Conservation (phyloP, 2,797 vertebrate genomes). For the Brachyalestes nurse region DNA sequence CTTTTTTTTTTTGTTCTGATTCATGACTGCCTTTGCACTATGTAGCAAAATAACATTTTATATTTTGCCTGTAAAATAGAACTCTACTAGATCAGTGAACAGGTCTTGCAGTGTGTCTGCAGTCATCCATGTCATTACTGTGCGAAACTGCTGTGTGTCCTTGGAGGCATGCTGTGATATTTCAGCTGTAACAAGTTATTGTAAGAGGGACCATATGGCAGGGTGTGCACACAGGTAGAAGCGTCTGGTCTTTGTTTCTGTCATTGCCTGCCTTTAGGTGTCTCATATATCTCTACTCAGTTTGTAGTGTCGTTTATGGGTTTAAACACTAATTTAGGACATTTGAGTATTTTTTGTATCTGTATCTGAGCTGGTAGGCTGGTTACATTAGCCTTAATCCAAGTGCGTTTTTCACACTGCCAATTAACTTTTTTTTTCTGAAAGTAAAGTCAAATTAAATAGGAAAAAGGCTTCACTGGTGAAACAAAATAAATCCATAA, state of each 20-base stretch:
- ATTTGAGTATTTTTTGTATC: too few species aligned
- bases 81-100: not conserved
- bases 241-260: not conserved
- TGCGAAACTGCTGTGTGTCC: not conserved
- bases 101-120: not conserved
- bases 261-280: not conserved
- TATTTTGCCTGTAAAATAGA: not conserved
- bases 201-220: not conserved
- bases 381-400: too few species aligned
- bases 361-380: too few species aligned
- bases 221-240: not conserved
- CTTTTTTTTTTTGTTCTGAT: not conserved
- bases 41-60: not conserved
- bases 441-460: too few species aligned
- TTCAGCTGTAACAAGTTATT: not conserved
- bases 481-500: too few species aligned
- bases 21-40: not conserved
- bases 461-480: too few species aligned
- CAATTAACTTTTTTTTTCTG: not conserved
- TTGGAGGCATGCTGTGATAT: not conserved
- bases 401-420: not conserved
- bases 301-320: too few species aligned
- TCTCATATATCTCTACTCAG: not conserved
- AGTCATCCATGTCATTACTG: conserved; percentile 2
- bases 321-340: too few species aligned